A percentile compares a stretch with the other conserved stretches of the same genome.
Evolutionary conservation across 1,140 invertebrate genomes (phyloP).

Genomic region (Colletes latitarsis): DNA sequence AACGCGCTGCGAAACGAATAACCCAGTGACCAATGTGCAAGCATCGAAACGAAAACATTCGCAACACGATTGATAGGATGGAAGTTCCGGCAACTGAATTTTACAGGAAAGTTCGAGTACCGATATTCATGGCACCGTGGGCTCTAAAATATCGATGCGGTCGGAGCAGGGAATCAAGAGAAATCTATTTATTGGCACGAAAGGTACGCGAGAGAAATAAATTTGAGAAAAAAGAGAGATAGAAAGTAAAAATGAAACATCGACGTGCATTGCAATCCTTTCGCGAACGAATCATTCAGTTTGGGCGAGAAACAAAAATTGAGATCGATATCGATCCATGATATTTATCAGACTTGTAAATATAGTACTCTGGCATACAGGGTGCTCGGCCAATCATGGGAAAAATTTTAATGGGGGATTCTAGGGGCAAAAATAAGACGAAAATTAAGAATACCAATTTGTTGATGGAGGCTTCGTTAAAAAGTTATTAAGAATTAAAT

Average conservation of each 20-base stretch:
- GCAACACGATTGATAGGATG: slow-evolving; percentile 1
- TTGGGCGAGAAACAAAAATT: too few relatives aligned
- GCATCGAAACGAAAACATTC: slow-evolving; percentile 3
- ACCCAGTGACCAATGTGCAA: background rate
- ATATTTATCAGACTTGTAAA: too few relatives aligned
- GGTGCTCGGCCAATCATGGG: too few relatives aligned
- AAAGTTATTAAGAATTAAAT: too few relatives aligned
- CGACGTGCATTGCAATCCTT: too few relatives aligned
- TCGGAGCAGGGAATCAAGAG: background rate
- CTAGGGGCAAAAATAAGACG: too few relatives aligned
- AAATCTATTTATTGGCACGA: background rate
- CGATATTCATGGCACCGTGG: slow-evolving; percentile 5
- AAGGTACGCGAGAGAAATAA: background rate
- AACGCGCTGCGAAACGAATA: background rate
- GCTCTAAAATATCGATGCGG: slow-evolving; percentile 2
- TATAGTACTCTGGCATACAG: too few relatives aligned
- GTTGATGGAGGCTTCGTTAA: too few relatives aligned
- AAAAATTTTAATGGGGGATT: too few relatives aligned
- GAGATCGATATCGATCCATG: too few relatives aligned
- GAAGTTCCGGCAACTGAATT: slow-evolving; percentile 3
- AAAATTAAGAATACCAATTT: too few relatives aligned
- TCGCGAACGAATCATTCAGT: too few relatives aligned
- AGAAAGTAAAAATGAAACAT: background rate
- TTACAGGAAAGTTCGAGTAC: slow-evolving; percentile 1
- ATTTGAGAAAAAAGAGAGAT: background rate